Percentiles rank a stretch among this genome's conserved stretches.
Evolutionary conservation across 2,888 invertebrate genomes (phyloP).

Genomic region (Taenaris catops): DNA sequence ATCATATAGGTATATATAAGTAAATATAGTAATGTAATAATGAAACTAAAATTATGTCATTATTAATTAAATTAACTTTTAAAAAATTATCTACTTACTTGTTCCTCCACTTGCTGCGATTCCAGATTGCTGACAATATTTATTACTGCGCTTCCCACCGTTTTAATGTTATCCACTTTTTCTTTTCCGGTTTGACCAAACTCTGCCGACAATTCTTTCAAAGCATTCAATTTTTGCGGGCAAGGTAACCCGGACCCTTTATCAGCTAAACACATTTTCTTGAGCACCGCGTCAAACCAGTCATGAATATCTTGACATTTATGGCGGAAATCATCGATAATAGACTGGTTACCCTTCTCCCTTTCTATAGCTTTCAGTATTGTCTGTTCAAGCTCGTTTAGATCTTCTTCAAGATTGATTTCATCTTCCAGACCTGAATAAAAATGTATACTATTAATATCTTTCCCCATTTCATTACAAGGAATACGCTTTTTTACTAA

Average conservation of each 20-base stretch:
- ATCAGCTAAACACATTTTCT: slow-evolving; percentile 90
- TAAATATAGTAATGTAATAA: too few relatives aligned
- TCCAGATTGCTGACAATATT: slow-evolving; percentile 92
- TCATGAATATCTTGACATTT: slow-evolving; percentile 86
- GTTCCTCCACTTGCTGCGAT: slow-evolving; percentile 94
- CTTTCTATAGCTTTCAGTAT: slow-evolving; percentile 85
- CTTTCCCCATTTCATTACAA: too few relatives aligned
- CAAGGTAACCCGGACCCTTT: slow-evolving; percentile 91
- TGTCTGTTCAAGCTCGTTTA: slow-evolving; percentile 85
- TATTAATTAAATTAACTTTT: slow-evolving; percentile 1
- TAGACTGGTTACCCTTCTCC: slow-evolving; percentile 86
- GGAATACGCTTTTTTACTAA: too few relatives aligned
- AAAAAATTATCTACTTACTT: slow-evolving; percentile 72
- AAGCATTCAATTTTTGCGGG: slow-evolving; percentile 86
- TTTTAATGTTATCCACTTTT: slow-evolving; percentile 85
- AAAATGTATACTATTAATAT: too few relatives aligned
- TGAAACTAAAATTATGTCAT: too few relatives aligned
- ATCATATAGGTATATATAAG: too few relatives aligned
- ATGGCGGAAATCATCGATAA: slow-evolving; percentile 89
- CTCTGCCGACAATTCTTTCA: slow-evolving; percentile 86
- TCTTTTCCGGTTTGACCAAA: slow-evolving; percentile 87
- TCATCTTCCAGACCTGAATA: slow-evolving; percentile 83
- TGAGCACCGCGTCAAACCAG: slow-evolving; percentile 90
- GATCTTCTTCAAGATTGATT: slow-evolving; percentile 84
- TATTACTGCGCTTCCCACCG: slow-evolving; percentile 84